Evolutionary conservation across 1,140 invertebrate genomes (phyloP).

Genomic region (Drosophila persimilis): DNA sequence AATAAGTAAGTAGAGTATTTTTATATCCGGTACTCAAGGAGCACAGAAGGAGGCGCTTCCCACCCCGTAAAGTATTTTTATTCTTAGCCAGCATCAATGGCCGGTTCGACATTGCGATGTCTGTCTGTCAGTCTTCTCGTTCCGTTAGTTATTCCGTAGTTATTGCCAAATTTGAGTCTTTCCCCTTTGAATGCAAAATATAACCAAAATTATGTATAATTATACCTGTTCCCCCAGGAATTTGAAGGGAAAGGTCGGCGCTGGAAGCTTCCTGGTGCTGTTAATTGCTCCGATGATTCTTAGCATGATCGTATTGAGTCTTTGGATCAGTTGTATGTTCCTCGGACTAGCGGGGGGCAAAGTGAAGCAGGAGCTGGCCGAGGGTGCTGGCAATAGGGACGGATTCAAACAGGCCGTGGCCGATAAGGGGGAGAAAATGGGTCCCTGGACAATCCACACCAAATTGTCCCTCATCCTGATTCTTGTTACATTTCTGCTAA

Average conservation of each 20-base stretch:
- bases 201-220: too few relatives aligned
- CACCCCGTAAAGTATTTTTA: too few relatives aligned
- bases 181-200: too few relatives aligned
- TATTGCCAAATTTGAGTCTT: too few relatives aligned
- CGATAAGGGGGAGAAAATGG: constrained; percentile 23
- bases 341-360: constrained; percentile 29
- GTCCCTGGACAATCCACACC: constrained; percentile 20
- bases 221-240: background rate
- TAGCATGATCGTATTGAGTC: background rate
- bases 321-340: constrained; percentile 54
- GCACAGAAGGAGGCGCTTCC: too few relatives aligned
- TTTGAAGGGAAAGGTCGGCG: background rate
- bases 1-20: constrained; percentile 8
- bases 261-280: background rate
- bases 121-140: too few relatives aligned
- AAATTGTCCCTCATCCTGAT: constrained; percentile 2
- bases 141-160: too few relatives aligned
- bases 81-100: too few relatives aligned
- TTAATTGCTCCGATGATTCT: constrained; percentile 12
- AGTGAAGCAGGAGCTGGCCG: background rate
- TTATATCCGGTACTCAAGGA: too few relatives aligned
- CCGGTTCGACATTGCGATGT: too few relatives aligned
- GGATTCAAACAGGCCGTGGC: background rate
- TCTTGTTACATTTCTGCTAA: background rate
- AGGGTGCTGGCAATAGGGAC: background rate